A percentile compares a stretch with the other conserved stretches of the same genome.
Evolutionary conservation across 2,113 vertebrate species (phyloP).

Genomic region (Pterocles burchelli): DNA sequence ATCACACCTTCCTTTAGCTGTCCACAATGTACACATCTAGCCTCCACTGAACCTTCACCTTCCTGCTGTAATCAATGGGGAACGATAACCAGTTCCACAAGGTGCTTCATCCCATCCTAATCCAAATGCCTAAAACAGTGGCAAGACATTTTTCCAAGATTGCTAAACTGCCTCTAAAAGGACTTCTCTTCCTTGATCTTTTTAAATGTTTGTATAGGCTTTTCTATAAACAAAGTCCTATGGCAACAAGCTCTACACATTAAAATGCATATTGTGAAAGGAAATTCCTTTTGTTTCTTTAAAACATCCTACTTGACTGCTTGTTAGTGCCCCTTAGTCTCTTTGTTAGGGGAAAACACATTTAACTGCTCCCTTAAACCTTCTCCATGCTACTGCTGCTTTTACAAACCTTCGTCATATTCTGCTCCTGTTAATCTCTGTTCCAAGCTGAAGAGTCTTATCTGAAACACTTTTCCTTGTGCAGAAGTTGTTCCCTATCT

Average conservation of each 20-base stretch:
- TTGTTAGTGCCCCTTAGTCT: background rate
- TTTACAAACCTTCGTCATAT: background rate
- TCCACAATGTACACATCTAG: background rate
- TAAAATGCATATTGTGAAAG: background rate
- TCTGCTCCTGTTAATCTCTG: background rate
- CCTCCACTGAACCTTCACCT: background rate
- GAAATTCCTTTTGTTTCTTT: background rate
- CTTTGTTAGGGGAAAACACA: background rate
- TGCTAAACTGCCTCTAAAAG: background rate
- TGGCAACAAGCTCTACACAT: background rate
- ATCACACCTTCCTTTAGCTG: background rate
- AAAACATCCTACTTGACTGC: background rate
- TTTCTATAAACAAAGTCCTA: background rate
- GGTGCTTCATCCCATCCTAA: background rate
- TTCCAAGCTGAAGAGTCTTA: background rate
- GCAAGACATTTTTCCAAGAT: background rate
- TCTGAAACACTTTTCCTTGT: background rate
- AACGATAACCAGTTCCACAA: background rate
- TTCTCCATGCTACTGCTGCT: background rate
- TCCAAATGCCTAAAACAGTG: background rate
- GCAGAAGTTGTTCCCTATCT: background rate
- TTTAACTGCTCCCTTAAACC: background rate
- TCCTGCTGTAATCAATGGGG: background rate
- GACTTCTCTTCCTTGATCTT: background rate
- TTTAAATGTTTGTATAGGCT: background rate